Conservation (phyloP, 2,797 vertebrate genomes). For the Petrocephalus schoutedeni region DNA sequence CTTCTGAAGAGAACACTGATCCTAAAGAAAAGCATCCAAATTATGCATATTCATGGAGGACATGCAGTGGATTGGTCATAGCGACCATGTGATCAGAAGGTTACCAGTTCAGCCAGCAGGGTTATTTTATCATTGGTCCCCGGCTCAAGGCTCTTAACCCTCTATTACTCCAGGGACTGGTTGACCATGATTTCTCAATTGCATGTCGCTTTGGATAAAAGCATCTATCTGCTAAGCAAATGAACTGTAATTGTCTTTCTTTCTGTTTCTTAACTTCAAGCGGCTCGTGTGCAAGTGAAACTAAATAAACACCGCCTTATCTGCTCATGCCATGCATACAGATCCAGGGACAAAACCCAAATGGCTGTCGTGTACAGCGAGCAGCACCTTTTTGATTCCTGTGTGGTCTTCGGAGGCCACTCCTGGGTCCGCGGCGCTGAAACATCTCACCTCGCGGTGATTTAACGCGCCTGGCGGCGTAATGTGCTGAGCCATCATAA, state of each 20-base stretch:
- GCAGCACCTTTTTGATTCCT: neutral
- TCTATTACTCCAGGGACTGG: neutral
- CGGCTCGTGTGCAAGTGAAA: neutral
- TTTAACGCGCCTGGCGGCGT: constrained; percentile 78
- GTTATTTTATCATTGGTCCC: neutral
- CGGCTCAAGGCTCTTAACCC: neutral
- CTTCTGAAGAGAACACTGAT: neutral
- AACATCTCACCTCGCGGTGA: constrained; percentile 59
- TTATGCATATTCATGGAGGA: neutral
- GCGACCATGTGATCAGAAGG: neutral
- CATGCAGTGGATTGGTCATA: neutral
- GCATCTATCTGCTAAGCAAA: neutral
- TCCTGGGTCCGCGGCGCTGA: neutral
- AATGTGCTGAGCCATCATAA: constrained; percentile 83
- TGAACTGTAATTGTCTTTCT: neutral
- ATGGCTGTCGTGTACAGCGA: neutral
- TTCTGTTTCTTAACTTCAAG: neutral
- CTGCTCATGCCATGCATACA: neutral
- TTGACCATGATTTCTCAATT: too few species aligned
- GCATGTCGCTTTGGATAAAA: neutral
- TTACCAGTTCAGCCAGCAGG: neutral
- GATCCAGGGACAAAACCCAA: neutral
- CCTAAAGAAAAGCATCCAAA: neutral
- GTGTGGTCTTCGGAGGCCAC: neutral
- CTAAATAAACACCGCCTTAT: neutral